Evolutionary conservation across 2,797 vertebrate species (phyloP), one percentile per base, ranked within the genome.

Genomic region (Cynodonichthys magdalenae): DNA sequence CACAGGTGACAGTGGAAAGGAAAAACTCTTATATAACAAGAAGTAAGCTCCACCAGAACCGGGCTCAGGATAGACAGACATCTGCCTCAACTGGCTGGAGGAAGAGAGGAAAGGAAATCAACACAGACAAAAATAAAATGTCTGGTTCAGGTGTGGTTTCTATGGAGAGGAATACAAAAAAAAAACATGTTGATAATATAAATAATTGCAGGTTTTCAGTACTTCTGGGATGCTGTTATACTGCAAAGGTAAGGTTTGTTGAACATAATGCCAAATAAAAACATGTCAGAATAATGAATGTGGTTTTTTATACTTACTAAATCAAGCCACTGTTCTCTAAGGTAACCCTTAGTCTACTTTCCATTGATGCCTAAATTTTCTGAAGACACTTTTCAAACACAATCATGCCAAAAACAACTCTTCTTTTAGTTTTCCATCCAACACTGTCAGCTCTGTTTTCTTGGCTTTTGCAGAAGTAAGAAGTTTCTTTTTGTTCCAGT

Each of bases 381-480:
- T 75, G 65, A 75, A 67, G 17, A 53, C 24, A n/a, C 34, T 53
- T 54, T 65, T 53, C 55, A 83, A 80, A 80, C 49, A 74, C 63
- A 79, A 62, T n/a, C 4, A 46, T 62, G 77, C 82, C 84, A 86
- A 77, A 66, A 66, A 49, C 66, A 82, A 63, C 56, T 53, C 75
- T 80, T 59, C 42, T 63, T 67, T 64, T 39, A 52, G 36, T 39
- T 39, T 39, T 39, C 36, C 36, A 19, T 65, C 59, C 42, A 46
- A 5, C 17, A 27, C 60, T 60, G 19, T 47, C 1, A 1, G 28
- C n/a, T 51, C 29, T 24, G 5, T 11, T 29, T 59, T 34, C 48
- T 5, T 42, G 9, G 4, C 41, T 69, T 65, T 53, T 29, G 46
- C 15, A 59, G 20, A 72, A 59, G 34, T 36, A 8, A 6, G 46